These are phyloP conservation scores for Apamea crenata DNA, from an alignment of 2,888 invertebrate species.

Conservation along the genomic window DNA sequence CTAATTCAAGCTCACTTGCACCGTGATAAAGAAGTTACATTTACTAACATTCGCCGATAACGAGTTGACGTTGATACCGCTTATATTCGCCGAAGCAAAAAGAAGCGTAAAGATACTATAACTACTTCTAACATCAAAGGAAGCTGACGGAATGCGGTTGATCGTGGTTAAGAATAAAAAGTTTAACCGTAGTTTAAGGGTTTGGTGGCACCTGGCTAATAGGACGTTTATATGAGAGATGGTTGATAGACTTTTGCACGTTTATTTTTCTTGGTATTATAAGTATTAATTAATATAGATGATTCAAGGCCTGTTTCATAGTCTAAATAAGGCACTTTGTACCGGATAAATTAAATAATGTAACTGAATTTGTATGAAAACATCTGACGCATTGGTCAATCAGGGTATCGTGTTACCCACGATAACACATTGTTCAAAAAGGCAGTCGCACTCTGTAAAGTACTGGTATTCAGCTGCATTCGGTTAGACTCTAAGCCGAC, in stretches of 20 bases:
- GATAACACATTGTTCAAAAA: too few relatives aligned
- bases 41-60: slow-evolving; percentile 26
- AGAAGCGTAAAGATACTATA: slow-evolving; percentile 24
- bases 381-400: neutral
- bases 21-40: slow-evolving; percentile 25
- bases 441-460: too few relatives aligned
- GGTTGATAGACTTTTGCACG: neutral
- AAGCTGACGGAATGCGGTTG: slow-evolving; percentile 46
- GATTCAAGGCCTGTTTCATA: neutral
- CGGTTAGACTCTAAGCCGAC: too few relatives aligned
- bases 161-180: slow-evolving; percentile 41
- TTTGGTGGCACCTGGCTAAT: slow-evolving; percentile 51
- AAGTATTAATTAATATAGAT: neutral
- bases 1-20: slow-evolving; percentile 14
- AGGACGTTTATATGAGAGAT: slow-evolving; percentile 2
- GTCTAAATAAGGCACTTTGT: neutral
- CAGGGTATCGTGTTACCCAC: neutral
- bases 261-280: neutral
- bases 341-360: neutral
- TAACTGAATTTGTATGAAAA: neutral
- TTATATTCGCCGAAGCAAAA: slow-evolving; percentile 49
- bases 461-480: too few relatives aligned
- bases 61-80: slow-evolving; percentile 42
- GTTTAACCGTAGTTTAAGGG: slow-evolving; percentile 41
- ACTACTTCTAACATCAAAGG: slow-evolving; percentile 45